Percentiles rank a stretch among this genome's conserved stretches.
These are phyloP conservation scores for Melanerpes formicivorus DNA, from an alignment of 2,113 vertebrate species.

Conservation along the genomic window DNA sequence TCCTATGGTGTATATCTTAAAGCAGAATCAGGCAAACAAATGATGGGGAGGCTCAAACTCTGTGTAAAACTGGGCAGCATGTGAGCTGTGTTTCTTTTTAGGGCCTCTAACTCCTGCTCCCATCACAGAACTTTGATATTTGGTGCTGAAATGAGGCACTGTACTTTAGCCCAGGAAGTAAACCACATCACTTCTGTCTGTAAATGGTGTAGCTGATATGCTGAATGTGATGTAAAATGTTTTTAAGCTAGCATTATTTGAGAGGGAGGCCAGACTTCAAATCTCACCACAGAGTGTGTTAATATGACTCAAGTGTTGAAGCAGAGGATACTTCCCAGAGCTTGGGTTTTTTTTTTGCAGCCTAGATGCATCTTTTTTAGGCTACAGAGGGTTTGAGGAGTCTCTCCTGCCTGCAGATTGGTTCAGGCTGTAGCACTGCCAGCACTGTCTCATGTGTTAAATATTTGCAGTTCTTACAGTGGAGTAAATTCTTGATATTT, in stretches of 20 bases:
- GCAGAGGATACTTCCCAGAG: neutral
- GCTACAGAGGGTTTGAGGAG: neutral
- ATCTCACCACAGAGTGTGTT: fast-evolving
- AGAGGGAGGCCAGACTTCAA: neutral
- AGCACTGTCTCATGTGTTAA: constrained; percentile 27
- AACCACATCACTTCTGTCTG: fast-evolving
- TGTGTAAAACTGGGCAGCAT: fast-evolving
- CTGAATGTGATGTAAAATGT: neutral
- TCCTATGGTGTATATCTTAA: neutral
- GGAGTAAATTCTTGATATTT: constrained; percentile 44
- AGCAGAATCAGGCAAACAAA: neutral
- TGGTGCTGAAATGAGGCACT: neutral
- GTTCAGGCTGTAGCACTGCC: constrained; percentile 31
- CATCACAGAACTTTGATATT: neutral
- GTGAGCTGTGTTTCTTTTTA: fast-evolving
- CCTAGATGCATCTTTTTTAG: neutral
- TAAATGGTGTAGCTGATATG: neutral
- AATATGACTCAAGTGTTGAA: neutral
- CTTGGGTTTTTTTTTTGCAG: neutral
- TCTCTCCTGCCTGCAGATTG: neutral
- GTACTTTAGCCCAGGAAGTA: neutral
- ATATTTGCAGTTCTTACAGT: constrained; percentile 50
- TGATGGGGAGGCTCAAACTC: neutral
- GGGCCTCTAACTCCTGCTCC: neutral
- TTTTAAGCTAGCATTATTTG: neutral